A percentile compares a stretch with the other conserved stretches of the same genome.
These are phyloP conservation scores for Eptesicus fuscus DNA, from an alignment of 2,113 vertebrate species.

Conservation along the genomic window DNA sequence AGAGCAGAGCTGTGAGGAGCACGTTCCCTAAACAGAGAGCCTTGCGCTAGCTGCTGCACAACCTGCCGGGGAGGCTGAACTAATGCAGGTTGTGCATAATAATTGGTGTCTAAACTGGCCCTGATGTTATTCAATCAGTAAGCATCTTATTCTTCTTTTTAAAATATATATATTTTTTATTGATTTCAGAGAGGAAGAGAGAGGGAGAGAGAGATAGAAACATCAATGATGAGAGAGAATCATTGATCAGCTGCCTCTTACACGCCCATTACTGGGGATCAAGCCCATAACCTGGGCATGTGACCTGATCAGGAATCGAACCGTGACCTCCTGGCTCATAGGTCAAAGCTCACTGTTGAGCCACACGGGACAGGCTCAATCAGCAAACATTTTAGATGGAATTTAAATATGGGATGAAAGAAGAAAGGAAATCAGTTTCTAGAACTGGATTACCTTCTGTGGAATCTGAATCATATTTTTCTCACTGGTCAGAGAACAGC, in stretches of 20 bases:
- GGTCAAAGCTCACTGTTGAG: too few relatives aligned
- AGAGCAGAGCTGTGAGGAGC: not conserved
- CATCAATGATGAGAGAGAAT: too few relatives aligned
- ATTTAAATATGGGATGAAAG: not conserved
- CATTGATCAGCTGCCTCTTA: too few relatives aligned
- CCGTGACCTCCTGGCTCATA: too few relatives aligned
- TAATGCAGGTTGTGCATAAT: fast-evolving
- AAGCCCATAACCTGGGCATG: too few relatives aligned
- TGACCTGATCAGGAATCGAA: too few relatives aligned
- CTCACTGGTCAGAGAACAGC: not conserved
- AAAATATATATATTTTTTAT: too few relatives aligned
- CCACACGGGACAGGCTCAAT: too few relatives aligned
- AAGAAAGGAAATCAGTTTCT: not conserved
- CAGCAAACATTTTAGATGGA: not conserved
- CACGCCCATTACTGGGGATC: too few relatives aligned
- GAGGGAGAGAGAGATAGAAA: too few relatives aligned
- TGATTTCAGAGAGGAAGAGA: too few relatives aligned
- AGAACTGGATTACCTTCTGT: not conserved
- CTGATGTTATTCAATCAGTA: not conserved
- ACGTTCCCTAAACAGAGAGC: not conserved
- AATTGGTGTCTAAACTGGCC: not conserved
- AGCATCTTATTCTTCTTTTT: not conserved
- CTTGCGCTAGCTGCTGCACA: fast-evolving
- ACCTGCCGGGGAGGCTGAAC: fast-evolving
- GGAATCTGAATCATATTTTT: not conserved